A percentile compares a stretch with the other conserved stretches of the same genome.
These are phyloP conservation scores for Gambusia affinis DNA, from an alignment of 2,113 vertebrate genomes.

Conservation along the genomic window DNA sequence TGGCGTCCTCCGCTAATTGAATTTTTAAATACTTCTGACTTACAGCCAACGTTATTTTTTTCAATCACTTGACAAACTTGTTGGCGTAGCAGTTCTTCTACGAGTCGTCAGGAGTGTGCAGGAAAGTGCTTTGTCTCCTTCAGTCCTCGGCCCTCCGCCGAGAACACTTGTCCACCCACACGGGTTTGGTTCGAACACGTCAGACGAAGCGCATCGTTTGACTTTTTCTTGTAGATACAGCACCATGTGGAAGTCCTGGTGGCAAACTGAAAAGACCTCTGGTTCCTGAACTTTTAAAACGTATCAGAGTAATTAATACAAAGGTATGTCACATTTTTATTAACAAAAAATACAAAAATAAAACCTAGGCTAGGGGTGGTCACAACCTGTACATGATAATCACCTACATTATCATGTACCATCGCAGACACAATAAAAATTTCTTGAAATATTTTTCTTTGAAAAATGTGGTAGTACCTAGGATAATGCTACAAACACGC, in stretches of 20 bases:
- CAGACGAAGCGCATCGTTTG: constrained; percentile 23
- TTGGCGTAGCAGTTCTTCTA: constrained; percentile 29
- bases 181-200: background rate
- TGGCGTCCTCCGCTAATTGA: constrained; percentile 23
- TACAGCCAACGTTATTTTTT: constrained; percentile 29
- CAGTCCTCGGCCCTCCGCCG: constrained; percentile 5
- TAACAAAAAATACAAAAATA: too few species aligned
- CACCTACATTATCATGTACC: too few species aligned
- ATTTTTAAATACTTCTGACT: constrained; percentile 33
- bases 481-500: too few species aligned
- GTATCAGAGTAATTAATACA: too few species aligned
- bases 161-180: constrained; percentile 25
- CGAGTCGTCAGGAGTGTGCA: constrained; percentile 24
- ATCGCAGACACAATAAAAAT: too few species aligned
- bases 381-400: too few species aligned
- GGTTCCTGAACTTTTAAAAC: too few species aligned
- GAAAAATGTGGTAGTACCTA: too few species aligned
- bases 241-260: background rate
- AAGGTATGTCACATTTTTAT: too few species aligned
- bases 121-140: constrained; percentile 30
- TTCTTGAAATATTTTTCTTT: too few species aligned
- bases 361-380: too few species aligned
- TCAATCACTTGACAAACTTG: constrained; percentile 32
- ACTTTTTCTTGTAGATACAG: constrained; percentile 18
- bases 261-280: too few species aligned